A percentile compares a stretch with the other conserved stretches of the same genome.
phyloP scores from a whole-genome alignment of 2,888 invertebrate genomes.

The Orthonevra nobilis region DNA sequence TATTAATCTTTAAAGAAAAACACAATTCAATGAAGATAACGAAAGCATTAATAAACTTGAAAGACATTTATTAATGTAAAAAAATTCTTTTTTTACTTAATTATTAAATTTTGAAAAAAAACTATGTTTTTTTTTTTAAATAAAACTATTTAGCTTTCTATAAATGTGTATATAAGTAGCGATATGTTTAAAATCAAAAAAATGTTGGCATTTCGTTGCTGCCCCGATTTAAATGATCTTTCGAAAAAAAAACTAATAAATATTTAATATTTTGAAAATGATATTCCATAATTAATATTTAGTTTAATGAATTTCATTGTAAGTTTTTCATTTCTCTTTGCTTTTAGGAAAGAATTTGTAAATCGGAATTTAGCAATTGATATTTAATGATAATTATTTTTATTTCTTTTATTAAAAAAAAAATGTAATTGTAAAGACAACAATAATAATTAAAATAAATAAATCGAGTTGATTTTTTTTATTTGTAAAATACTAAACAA shows the following conservation, averaged over 20 bases:
- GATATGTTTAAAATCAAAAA: constrained; percentile 4
- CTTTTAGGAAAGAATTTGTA: too few relatives aligned
- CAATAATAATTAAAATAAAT: constrained; percentile 23
- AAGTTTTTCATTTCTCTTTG: too few relatives aligned
- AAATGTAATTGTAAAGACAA: background rate
- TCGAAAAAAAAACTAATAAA: background rate
- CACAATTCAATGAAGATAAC: constrained; percentile 1
- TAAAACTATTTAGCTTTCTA: constrained; percentile 28
- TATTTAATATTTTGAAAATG: too few relatives aligned
- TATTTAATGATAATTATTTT: constrained; percentile 26
- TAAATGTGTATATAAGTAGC: constrained; percentile 29
- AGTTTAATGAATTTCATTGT: too few relatives aligned
- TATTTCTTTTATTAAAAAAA: constrained; percentile 14
- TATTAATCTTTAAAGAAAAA: background rate
- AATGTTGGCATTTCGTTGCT: constrained; percentile 16
- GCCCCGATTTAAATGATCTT: constrained; percentile 1
- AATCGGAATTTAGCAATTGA: constrained; percentile 26
- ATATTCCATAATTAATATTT: constrained; percentile 14
- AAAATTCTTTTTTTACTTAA: constrained; percentile 44
- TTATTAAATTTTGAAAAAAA: constrained; percentile 22
- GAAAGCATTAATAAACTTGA: constrained; percentile 1
- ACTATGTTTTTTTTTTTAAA: background rate
- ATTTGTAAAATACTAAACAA: constrained; percentile 40
- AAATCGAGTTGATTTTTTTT: constrained; percentile 13
- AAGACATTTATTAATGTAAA: constrained; percentile 49